Conservation (phyloP, 2,113 vertebrate species). For the Mustela nigripes region DNA sequence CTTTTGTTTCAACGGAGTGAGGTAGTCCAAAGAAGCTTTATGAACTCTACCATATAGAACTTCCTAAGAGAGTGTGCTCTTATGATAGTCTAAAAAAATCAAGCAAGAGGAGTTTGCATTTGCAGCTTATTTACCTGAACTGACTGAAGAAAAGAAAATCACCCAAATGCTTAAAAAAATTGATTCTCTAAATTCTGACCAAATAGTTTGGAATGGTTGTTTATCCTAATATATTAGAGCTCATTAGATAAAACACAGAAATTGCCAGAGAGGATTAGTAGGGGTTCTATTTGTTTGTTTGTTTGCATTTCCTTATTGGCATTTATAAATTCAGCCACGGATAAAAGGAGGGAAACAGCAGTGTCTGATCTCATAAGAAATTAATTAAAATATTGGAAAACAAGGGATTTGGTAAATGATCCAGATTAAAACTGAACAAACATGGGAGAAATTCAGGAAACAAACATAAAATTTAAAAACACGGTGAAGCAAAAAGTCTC, state of each 20-base stretch:
- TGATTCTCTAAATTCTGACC: slow-evolving; percentile 73
- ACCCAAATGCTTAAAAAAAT: slow-evolving; percentile 58
- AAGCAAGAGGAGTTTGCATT: slow-evolving; percentile 19
- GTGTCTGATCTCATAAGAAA: slow-evolving; percentile 72
- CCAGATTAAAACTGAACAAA: slow-evolving; percentile 77
- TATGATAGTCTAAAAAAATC: background rate
- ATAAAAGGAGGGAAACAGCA: slow-evolving; percentile 53
- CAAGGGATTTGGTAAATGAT: slow-evolving; percentile 73
- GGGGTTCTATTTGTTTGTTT: slow-evolving; percentile 73
- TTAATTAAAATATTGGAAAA: slow-evolving; percentile 81
- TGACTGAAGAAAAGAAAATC: slow-evolving; percentile 71
- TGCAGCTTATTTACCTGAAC: slow-evolving; percentile 57
- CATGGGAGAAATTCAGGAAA: slow-evolving; percentile 55
- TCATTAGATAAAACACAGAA: slow-evolving; percentile 79
- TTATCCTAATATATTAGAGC: slow-evolving; percentile 74
- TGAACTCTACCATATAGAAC: background rate
- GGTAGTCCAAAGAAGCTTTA: background rate
- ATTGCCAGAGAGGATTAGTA: slow-evolving; percentile 74
- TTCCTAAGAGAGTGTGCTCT: background rate
- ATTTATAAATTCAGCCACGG: slow-evolving; percentile 66
- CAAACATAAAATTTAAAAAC: slow-evolving; percentile 60
- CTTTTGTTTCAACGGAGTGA: background rate
- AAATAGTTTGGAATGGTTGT: slow-evolving; percentile 64
- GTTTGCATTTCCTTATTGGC: slow-evolving; percentile 77
- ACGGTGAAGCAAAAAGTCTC: background rate